phyloP scores from a whole-genome alignment of 2,888 invertebrate species.

The Oconnorella tubifera region DNA sequence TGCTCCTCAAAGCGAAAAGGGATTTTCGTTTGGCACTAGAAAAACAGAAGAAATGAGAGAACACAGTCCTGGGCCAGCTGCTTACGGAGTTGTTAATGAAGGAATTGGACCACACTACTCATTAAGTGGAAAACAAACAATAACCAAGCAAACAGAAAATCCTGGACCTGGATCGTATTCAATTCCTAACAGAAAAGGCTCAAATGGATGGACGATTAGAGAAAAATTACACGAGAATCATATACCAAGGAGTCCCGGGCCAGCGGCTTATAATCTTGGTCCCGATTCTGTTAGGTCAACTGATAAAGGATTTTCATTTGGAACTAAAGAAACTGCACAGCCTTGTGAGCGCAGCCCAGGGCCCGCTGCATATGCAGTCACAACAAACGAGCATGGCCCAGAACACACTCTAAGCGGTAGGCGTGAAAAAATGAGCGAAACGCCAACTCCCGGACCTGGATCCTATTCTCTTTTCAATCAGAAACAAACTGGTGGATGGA shows the following conservation, averaged over 20 bases:
- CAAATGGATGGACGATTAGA: constrained; percentile 2
- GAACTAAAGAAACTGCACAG: background rate
- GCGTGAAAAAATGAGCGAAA: background rate
- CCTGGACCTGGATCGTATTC: background rate
- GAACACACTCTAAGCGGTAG: background rate
- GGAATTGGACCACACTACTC: background rate
- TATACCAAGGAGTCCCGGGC: constrained; percentile 6
- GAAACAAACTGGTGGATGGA: constrained; percentile 8
- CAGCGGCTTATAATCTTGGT: constrained; percentile 14
- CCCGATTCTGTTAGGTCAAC: background rate
- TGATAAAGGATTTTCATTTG: background rate
- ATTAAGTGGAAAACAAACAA: background rate
- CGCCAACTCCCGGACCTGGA: background rate
- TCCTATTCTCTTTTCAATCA: background rate
- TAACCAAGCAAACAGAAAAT: background rate
- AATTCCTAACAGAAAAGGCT: background rate
- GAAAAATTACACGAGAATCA: constrained; percentile 4
- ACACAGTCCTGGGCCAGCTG: constrained; percentile 14
- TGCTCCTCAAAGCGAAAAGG: background rate
- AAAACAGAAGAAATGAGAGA: background rate
- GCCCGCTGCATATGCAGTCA: constrained; percentile 7
- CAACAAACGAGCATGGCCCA: background rate
- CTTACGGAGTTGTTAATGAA: background rate
- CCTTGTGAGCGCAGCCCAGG: constrained; percentile 3
- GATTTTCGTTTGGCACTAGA: background rate